These are phyloP conservation scores for Melipona quadrifasciata DNA, from an alignment of 1,140 invertebrate species.

Conservation along the genomic window DNA sequence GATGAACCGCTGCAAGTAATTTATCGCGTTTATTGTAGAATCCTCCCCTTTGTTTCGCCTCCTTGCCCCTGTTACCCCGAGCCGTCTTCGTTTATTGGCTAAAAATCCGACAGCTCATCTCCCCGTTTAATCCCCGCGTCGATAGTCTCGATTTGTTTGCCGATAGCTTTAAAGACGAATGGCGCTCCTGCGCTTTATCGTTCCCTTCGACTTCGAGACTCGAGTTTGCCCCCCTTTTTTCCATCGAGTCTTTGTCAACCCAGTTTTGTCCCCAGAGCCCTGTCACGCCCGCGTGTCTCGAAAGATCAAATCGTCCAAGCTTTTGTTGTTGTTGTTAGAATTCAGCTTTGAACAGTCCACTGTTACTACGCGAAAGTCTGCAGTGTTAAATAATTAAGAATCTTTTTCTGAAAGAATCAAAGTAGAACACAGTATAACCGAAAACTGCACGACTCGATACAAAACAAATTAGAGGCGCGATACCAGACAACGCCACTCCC, in stretches of 20 bases:
- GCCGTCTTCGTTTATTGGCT: neutral
- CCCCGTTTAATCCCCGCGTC: neutral
- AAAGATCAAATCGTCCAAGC: neutral
- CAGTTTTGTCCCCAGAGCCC: neutral
- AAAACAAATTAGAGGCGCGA: too few relatives aligned
- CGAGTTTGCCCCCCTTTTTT: too few relatives aligned
- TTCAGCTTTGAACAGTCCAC: too few relatives aligned
- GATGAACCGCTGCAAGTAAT: conserved; percentile 19
- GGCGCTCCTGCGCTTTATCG: neutral
- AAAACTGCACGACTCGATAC: too few relatives aligned
- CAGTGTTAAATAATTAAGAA: too few relatives aligned
- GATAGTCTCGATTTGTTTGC: neutral
- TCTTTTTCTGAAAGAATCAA: too few relatives aligned
- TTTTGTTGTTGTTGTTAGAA: too few relatives aligned
- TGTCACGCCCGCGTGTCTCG: neutral
- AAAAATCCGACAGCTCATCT: neutral
- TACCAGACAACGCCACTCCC: too few relatives aligned
- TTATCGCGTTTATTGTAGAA: conserved; percentile 11
- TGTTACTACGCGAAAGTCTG: too few relatives aligned
- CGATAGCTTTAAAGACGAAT: neutral
- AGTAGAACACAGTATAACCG: too few relatives aligned
- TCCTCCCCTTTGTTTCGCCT: neutral
- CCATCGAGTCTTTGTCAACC: too few relatives aligned
- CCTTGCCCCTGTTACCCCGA: neutral
- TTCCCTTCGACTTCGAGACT: neutral